These are phyloP conservation scores for Microplitis manilae DNA, from an alignment of 2,888 invertebrate species.

Conservation along the genomic window DNA sequence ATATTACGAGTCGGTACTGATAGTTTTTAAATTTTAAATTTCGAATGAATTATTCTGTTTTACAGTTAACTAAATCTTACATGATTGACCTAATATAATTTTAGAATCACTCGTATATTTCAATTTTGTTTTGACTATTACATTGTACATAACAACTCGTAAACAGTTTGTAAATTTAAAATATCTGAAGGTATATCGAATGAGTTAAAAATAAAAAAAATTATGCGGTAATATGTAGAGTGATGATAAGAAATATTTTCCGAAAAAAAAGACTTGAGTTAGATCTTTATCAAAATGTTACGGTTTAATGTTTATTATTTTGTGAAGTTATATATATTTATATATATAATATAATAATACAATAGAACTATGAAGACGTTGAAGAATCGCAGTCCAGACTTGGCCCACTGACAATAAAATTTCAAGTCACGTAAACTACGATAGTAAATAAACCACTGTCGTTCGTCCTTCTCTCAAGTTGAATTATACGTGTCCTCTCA, in stretches of 20 bases:
- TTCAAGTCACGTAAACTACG: constrained; percentile 55
- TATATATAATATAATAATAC: not conserved
- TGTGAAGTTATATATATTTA: constrained; percentile 6
- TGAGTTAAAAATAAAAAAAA: not conserved
- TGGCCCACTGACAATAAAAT: constrained; percentile 42
- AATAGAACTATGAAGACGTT: not conserved
- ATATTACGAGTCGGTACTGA: no score
- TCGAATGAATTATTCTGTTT: no score
- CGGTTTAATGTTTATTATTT: constrained; percentile 14
- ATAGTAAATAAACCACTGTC: constrained; percentile 57
- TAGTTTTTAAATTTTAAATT: no score
- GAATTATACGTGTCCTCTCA: constrained; percentile 55
- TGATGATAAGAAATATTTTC: not conserved
- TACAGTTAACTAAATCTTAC: no score
- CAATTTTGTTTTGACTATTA: no score
- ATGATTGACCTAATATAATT: no score
- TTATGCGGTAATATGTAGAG: not conserved
- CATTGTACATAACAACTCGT: no score
- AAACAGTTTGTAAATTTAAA: no score
- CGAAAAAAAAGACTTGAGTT: not conserved
- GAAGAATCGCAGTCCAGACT: constrained; percentile 2
- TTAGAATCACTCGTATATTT: no score
- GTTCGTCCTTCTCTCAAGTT: constrained; percentile 39
- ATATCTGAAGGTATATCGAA: no score
- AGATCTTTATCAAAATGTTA: constrained; percentile 25